Evolutionary conservation across 2,797 vertebrate genomes (phyloP), one percentile per base, ranked within the genome.

Genomic region (Streptopelia turtur): DNA sequence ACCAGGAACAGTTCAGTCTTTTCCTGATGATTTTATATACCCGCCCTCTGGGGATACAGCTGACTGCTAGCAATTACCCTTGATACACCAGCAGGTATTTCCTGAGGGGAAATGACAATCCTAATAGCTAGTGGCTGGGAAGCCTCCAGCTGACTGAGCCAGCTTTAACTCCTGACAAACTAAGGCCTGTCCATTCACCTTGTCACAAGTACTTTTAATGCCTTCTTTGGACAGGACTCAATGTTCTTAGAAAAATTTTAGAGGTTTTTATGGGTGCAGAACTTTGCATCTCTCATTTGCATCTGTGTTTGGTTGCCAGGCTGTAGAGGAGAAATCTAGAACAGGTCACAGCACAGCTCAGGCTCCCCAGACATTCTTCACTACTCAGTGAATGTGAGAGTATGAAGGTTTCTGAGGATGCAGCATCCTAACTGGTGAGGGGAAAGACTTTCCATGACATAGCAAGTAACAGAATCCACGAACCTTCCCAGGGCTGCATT

Each of bases 21-120:
- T 94, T 93, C 91, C 77, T 94, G 89, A 90, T 94, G 68, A 94
- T 91, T 94, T 96, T 95, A 83, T 94, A 90, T 87, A 90, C 69
- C 66, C 74, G 86, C 79, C 41, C 91, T 95, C 85, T 95, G 77
- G 92, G 91, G 86, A 96, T 90, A 92, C 66, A 94, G 81, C 87
- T 94, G 87, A 93, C 94, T 96, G 83, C 88, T 81, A 83, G 83
- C 93, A 97, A 96, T 96, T 96, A 96, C 93, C 83, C 91, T 94
- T 95, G 94, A 95, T 95, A 95, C 81, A 95, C 89, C 94, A 96
- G 89, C 91, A 97, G 96, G 94, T 95, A 97, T 95, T 96, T 97
- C 96, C 96, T 96, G 89, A 97, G 84, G 95, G 90, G 93, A 96
- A 96, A 97, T 94, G 80, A 96, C 90, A 91, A 65, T 80, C 70